These are phyloP conservation scores for Herpetotheres cachinnans DNA, from an alignment of 2,113 vertebrate genomes.

Conservation along the genomic window DNA sequence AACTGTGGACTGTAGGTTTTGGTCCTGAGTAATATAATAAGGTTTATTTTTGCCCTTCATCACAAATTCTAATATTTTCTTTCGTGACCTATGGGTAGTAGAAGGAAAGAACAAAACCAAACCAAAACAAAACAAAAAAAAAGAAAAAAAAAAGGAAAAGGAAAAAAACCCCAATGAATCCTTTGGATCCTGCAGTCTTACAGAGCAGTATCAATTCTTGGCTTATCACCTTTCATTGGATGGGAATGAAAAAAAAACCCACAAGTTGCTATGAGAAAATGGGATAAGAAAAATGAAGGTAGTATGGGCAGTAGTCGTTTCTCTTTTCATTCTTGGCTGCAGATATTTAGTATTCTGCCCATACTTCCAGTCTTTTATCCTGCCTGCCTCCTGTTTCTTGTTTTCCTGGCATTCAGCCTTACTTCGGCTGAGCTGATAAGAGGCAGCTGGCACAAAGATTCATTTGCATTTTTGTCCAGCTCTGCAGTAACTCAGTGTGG, in stretches of 20 bases:
- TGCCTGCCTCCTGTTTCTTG: constrained; percentile 32
- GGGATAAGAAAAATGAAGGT: neutral
- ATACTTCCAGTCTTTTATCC: constrained; percentile 13
- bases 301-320: neutral
- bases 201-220: neutral
- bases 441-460: constrained; percentile 9
- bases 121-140: neutral
- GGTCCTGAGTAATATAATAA: neutral
- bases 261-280: neutral
- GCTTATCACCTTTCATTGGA: neutral
- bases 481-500: neutral
- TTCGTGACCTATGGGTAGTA: neutral
- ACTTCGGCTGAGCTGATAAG: constrained; percentile 46
- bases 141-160: neutral
- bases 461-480: neutral
- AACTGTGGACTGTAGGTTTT: neutral
- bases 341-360: constrained; percentile 3
- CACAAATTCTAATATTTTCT: neutral
- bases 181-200: neutral
- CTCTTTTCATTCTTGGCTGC: neutral
- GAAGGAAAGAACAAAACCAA: neutral
- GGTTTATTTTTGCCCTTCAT: neutral
- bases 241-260: neutral
- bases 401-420: constrained; percentile 41
- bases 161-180: neutral